Evolutionary conservation across 1,140 invertebrate genomes (phyloP).

Genomic region (Melipona quadrifasciata): DNA sequence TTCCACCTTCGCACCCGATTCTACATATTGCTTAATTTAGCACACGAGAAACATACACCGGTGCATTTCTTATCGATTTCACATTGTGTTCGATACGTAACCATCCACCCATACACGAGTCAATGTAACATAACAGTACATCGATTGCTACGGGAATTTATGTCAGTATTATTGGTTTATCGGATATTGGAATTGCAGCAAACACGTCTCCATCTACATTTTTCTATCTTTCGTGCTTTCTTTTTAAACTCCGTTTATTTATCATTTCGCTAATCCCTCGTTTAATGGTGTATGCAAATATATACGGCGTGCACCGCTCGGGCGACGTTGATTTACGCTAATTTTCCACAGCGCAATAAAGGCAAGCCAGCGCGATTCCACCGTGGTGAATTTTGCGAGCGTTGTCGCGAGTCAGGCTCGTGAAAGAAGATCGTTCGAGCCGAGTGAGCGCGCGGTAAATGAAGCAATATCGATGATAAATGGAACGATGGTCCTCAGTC

Average conservation of each 20-base stretch:
- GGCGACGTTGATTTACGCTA: not conserved
- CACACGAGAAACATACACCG: not conserved
- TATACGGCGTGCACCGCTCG: too few species aligned
- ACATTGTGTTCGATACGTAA: not conserved
- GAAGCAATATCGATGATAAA: constrained; percentile 35
- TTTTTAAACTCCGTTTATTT: not conserved
- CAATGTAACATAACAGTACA: not conserved
- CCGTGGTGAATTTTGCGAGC: constrained; percentile 6
- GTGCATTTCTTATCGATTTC: not conserved
- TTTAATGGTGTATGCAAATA: not conserved
- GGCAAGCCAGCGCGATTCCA: too few species aligned
- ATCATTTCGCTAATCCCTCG: not conserved
- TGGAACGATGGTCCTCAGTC: not conserved
- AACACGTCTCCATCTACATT: not conserved
- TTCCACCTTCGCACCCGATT: not conserved
- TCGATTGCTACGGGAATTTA: not conserved
- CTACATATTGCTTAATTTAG: not conserved
- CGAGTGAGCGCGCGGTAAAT: not conserved
- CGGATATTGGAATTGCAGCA: not conserved
- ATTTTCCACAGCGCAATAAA: not conserved
- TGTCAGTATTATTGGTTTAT: not conserved
- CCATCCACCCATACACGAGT: not conserved
- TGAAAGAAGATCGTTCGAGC: not conserved
- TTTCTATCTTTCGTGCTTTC: not conserved
- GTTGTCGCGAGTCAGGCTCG: not conserved